Percentiles rank a stretch among this genome's conserved stretches.
Evolutionary conservation across 1,140 invertebrate species (phyloP).

Genomic region (Saccostrea cuccullata): DNA sequence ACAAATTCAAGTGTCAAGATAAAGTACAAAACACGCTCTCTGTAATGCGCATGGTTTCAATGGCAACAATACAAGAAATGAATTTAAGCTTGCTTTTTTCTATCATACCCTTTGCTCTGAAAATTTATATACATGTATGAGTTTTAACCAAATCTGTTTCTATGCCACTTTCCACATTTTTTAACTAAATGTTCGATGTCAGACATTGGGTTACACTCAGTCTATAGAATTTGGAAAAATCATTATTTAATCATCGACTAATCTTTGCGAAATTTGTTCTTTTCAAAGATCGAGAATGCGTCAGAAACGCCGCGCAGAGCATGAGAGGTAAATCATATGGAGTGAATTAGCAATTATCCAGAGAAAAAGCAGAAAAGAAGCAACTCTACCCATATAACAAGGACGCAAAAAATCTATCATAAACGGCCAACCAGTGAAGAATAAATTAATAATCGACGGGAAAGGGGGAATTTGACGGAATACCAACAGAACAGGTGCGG

Average conservation of each 20-base stretch:
- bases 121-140: too few relatives aligned
- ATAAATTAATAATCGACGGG: conserved; percentile 17
- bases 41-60: too few relatives aligned
- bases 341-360: conserved; percentile 10
- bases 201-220: not conserved
- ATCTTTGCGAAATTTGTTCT: not conserved
- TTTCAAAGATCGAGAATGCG: conserved; percentile 6
- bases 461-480: too few relatives aligned
- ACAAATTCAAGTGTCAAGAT: too few relatives aligned
- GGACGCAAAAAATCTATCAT: not conserved
- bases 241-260: not conserved
- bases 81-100: too few relatives aligned
- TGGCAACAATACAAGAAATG: too few relatives aligned
- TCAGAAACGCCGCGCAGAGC: not conserved
- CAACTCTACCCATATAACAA: not conserved
- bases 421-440: not conserved
- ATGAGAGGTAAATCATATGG: not conserved
- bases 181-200: not conserved
- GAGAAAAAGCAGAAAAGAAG: conserved; percentile 18
- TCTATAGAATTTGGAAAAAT: not conserved
- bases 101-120: too few relatives aligned
- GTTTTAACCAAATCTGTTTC: too few relatives aligned
- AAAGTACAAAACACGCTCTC: too few relatives aligned
- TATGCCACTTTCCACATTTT: too few relatives aligned
- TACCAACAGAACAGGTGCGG: too few relatives aligned